Evolutionary conservation across 35 echinoderm and acorn worm species (phyloP).

Genomic region (Chiridota heheva): DNA sequence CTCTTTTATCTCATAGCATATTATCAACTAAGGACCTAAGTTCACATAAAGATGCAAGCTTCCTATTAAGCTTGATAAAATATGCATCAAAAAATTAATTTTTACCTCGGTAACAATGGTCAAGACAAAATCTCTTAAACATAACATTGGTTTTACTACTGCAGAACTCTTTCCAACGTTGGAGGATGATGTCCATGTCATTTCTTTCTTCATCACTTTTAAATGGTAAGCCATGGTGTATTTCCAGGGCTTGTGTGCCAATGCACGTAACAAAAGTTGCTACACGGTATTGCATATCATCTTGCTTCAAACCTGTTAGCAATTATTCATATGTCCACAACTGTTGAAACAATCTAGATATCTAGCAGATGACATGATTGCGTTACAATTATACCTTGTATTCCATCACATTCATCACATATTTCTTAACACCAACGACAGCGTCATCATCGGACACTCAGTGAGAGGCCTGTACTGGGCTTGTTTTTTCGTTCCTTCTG

Average conservation of each 20-base stretch:
- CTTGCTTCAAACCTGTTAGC: slow-evolving; percentile 44
- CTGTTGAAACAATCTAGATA: too few species aligned
- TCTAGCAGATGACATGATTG: too few species aligned
- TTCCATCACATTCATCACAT: too few species aligned
- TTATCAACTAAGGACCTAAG: slow-evolving; percentile 54
- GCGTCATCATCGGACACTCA: too few species aligned
- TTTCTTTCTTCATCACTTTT: slow-evolving; percentile 39
- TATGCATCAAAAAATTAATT: slow-evolving; percentile 37
- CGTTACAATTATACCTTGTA: too few species aligned
- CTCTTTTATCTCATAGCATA: slow-evolving; percentile 30
- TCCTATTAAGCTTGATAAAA: not conserved
- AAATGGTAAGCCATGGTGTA: slow-evolving; percentile 63
- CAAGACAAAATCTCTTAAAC: slow-evolving; percentile 49
- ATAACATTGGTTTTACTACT: slow-evolving; percentile 51
- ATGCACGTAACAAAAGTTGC: slow-evolving; percentile 72
- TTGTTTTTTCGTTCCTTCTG: too few species aligned
- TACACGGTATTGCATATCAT: slow-evolving; percentile 34
- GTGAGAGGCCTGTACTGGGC: too few species aligned
- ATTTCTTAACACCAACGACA: too few species aligned
- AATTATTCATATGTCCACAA: slow-evolving; percentile 77
- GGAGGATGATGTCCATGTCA: slow-evolving; percentile 13
- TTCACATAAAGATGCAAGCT: slow-evolving; percentile 47
- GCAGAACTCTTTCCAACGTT: slow-evolving; percentile 44
- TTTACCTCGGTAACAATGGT: slow-evolving; percentile 36
- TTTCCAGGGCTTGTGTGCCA: slow-evolving; percentile 46